Evolutionary conservation across 1,140 invertebrate genomes (phyloP).

Genomic region (Drosophila gunungcola): DNA sequence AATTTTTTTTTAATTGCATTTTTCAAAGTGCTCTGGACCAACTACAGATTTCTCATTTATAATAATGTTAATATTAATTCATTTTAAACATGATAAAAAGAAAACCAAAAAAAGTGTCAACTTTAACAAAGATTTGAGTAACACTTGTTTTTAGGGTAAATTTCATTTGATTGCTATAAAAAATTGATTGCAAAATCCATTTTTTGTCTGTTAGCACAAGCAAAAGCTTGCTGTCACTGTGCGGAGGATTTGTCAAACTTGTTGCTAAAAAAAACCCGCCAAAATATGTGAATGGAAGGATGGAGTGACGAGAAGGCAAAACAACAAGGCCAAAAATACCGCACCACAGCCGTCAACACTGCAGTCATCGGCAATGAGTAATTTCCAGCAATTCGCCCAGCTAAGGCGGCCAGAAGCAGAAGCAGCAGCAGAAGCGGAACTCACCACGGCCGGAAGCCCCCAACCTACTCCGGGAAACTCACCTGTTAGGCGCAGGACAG

Average conservation of each 20-base stretch:
- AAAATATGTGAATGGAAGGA: conserved; percentile 38
- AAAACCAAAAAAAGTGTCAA: no score
- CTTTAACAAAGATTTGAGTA: no score
- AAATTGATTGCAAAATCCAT: no score
- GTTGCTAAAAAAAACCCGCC: conserved; percentile 77
- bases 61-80: no score
- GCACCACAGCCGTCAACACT: conserved; percentile 74
- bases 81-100: no score
- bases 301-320: neutral
- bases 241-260: conserved; percentile 46
- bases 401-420: conserved; percentile 7
- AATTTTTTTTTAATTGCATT: no score
- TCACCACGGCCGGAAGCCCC: conserved; percentile 13
- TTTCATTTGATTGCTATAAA: no score
- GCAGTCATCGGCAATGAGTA: conserved; percentile 69
- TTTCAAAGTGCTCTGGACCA: no score
- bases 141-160: no score
- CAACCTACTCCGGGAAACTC: conserved; percentile 42
- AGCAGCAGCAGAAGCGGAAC: conserved; percentile 5
- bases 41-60: no score
- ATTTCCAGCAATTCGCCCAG: conserved; percentile 50
- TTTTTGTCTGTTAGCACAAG: no score
- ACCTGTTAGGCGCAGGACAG: conserved; percentile 75
- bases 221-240: conserved; percentile 35
- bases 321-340: conserved; percentile 58